Evolutionary conservation across 2,113 vertebrate genomes (phyloP).

Genomic region (Panthera leo): DNA sequence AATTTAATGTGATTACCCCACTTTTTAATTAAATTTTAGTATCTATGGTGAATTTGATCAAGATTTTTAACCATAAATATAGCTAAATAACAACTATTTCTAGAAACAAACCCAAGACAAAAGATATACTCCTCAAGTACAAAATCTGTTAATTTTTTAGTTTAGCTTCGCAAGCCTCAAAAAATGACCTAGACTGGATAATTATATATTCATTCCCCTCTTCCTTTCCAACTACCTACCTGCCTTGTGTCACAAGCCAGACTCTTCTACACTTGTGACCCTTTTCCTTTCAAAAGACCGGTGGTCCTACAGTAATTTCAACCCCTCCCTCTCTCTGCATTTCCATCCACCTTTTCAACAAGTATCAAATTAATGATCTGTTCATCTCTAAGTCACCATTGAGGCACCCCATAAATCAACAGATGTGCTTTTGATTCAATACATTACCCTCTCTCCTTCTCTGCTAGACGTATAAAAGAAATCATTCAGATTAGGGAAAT

Average conservation of each 20-base stretch:
- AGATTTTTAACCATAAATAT: neutral
- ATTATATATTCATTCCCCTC: neutral
- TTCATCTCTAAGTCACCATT: neutral
- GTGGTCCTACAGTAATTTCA: neutral
- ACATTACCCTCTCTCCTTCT: neutral
- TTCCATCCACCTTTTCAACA: neutral
- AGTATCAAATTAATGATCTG: slow-evolving; percentile 15
- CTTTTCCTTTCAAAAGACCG: neutral
- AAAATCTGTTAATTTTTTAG: slow-evolving; percentile 1
- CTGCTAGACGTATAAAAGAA: neutral
- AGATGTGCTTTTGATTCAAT: neutral
- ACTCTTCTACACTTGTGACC: neutral
- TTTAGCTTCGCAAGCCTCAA: neutral
- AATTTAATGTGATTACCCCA: neutral
- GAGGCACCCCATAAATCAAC: neutral
- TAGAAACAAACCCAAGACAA: slow-evolving; percentile 14
- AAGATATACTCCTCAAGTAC: neutral
- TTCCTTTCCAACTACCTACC: neutral
- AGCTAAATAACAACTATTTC: neutral
- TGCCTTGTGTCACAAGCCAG: neutral
- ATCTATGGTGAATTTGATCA: neutral
- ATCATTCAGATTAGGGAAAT: neutral
- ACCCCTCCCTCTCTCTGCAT: neutral
- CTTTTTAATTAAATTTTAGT: slow-evolving; percentile 14
- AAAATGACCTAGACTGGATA: neutral